Evolutionary conservation across 2,797 vertebrate genomes (phyloP).

Genomic region (Threskiornis aethiopicus): DNA sequence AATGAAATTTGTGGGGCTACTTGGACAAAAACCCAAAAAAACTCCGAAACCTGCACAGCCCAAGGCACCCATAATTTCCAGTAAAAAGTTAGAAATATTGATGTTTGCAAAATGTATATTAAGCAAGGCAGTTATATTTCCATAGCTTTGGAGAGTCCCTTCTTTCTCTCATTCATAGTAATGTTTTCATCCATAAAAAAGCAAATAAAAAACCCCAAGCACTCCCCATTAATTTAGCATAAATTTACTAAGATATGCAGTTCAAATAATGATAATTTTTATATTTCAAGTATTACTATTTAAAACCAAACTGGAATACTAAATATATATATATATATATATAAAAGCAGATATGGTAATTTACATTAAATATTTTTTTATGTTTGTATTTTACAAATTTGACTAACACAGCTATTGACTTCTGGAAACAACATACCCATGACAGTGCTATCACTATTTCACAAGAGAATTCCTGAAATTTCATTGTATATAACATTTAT

Average conservation of each 20-base stretch:
- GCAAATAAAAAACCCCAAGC: fast-evolving
- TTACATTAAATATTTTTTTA: neutral
- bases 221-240: neutral
- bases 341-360: neutral
- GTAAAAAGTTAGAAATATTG: neutral
- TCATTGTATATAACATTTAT: neutral
- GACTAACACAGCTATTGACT: neutral
- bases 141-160: neutral
- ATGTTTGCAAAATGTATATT: neutral
- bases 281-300: neutral
- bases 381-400: neutral
- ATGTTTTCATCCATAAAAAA: neutral
- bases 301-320: neutral
- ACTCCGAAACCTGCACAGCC: fast-evolving
- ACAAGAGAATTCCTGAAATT: neutral
- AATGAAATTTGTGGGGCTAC: neutral
- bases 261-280: neutral
- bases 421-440: neutral
- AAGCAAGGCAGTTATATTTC: neutral
- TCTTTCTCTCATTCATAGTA: neutral
- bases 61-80: neutral
- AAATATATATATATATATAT: neutral
- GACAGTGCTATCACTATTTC: neutral
- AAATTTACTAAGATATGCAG: neutral
- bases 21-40: fast-evolving